Base-by-base conservation (phyloP, 1,140 invertebrate species). In the Armadillidium nasatum region DNA sequence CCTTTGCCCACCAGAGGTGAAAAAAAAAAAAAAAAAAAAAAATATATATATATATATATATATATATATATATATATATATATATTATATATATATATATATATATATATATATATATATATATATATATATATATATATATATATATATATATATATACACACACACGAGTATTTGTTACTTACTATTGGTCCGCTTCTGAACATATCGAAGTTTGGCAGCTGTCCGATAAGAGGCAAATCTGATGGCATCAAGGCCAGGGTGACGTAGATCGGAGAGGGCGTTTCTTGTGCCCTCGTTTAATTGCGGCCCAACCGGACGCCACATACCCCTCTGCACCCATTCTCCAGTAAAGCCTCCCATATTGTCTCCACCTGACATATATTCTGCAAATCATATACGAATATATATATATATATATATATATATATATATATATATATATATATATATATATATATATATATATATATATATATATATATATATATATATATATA, bases 201-300 rank as follows among this genome's bases (percentile, higher is more conserved):
- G 97, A 81, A 99, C 93, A 86, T 96, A 98, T 84, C 96, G 88
- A 19, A 99, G 86, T 87, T 99, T 99, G 82, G 94, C 97, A 0
- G 97, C 96, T 44, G 96, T 98, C 77, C 97, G 88, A 85, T 99
- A 99, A 7, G 95, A 97, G 71, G 96, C 93, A 86, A 98, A 98
- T 82, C 96, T 88, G 81, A 99, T 98, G 70, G 93, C 90, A 85
- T 98, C 95, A 85, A 94, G 78, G 67, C 79, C 80, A n/a, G 79
- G 77, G 54, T 80, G 78, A 15, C 79, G 60, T 9, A 80, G 74
- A 19, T 80, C 79, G 3, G 76, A 50, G 46, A 50, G 46, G 46
- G 46, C 46, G 46, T 50, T 50, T 10, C 46, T 9, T 9, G 9
- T 15, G 9, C 46, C 46, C 15, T 50, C 46, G 46, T 9, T 10